A percentile compares a stretch with the other conserved stretches of the same genome.
phyloP scores from a whole-genome alignment of 2,113 vertebrate species.

The Riparia riparia region DNA sequence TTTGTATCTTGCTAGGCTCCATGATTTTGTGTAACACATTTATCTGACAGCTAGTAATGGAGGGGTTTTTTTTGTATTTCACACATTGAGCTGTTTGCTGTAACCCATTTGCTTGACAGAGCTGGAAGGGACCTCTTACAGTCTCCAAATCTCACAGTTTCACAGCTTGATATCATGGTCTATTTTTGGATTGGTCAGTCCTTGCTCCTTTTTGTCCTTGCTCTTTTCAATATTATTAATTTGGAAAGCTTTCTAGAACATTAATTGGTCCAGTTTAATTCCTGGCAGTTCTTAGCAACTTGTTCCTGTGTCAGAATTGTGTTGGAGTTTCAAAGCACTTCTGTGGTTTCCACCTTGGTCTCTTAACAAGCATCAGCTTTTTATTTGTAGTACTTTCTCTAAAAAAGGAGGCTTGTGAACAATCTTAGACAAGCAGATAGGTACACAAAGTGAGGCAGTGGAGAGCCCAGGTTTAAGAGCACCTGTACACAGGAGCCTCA shows the following conservation, averaged over 20 bases:
- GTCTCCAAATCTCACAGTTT: not conserved
- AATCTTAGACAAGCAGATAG: not conserved
- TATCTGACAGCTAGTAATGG: not conserved
- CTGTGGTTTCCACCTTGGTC: not conserved
- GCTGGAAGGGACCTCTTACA: not conserved
- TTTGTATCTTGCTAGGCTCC: not conserved
- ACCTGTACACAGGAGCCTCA: not conserved
- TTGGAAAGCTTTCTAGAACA: not conserved
- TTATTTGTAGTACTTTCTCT: not conserved
- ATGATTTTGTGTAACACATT: not conserved
- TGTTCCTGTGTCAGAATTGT: not conserved
- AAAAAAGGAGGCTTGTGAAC: not conserved
- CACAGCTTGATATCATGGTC: not conserved
- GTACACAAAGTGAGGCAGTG: not conserved
- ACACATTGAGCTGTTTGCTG: not conserved
- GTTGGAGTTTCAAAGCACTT: not conserved
- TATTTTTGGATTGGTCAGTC: not conserved
- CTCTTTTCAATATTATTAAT: not conserved
- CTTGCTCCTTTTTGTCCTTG: not conserved
- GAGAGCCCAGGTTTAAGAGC: not conserved
- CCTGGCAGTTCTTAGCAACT: not conserved
- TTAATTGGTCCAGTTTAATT: not conserved
- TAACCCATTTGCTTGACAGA: not conserved
- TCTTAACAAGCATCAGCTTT: not conserved
- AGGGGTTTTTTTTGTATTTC: not conserved